Conservation (phyloP, 1,140 invertebrate species). For the Dendroctonus valens region DNA sequence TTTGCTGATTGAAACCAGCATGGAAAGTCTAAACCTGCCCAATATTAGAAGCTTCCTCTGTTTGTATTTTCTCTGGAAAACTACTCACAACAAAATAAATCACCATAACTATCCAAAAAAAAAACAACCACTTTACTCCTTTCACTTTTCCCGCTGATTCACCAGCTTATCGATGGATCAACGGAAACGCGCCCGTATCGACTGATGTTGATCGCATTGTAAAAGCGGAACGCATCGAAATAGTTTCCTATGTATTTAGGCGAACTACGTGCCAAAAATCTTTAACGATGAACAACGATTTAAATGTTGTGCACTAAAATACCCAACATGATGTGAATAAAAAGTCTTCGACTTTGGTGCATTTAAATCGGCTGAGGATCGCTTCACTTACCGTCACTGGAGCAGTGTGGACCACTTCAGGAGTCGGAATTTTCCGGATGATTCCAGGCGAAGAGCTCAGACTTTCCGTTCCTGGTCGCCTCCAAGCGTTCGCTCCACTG, state of each 20-base stretch:
- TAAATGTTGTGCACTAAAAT: conserved; percentile 6
- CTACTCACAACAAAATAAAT: too few species aligned
- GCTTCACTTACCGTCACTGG: conserved; percentile 51
- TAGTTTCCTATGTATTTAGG: conserved; percentile 16
- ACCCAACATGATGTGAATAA: not conserved
- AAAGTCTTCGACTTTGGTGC: not conserved
- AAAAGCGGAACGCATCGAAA: conserved; percentile 12
- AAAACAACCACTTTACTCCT: too few species aligned
- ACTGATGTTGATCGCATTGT: conserved; percentile 6
- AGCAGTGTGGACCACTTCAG: conserved; percentile 50
- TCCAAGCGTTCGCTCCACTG: conserved; percentile 50
- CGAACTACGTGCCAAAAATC: conserved; percentile 14
- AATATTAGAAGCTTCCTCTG: too few species aligned
- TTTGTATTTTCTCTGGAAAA: too few species aligned
- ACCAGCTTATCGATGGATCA: too few species aligned
- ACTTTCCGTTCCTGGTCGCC: conserved; percentile 45
- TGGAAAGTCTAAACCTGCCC: too few species aligned
- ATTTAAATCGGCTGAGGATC: conserved; percentile 1
- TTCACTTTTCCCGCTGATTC: too few species aligned
- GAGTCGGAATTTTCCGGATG: conserved; percentile 45
- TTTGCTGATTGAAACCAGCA: too few species aligned
- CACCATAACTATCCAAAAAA: too few species aligned
- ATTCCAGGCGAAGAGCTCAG: conserved; percentile 46
- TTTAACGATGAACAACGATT: conserved; percentile 4
- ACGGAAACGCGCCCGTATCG: not conserved